Evolutionary conservation across 2,888 invertebrate species (phyloP), one percentile per base, ranked within the genome.

Genomic region (Schrankia costaestrigalis): DNA sequence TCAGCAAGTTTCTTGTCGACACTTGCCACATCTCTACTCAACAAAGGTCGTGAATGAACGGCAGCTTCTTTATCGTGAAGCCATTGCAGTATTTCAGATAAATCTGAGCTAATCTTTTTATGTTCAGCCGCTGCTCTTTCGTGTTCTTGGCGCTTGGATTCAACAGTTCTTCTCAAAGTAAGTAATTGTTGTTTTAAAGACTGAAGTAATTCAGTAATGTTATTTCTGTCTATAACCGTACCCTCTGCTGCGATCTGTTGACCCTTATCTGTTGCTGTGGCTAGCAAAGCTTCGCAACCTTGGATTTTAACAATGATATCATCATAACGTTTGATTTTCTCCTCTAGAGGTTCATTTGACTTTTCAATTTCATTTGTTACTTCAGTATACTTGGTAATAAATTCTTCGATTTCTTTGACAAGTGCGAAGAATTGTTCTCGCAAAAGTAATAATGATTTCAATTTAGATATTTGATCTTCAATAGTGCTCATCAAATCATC

Each of bases 191-290:
- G 95, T 73, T 96, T 97, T 11, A 97, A 72, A 0, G 94, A 93
- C 61, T 97, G 96, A 11, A 97, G 71, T 56, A 97, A 93, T 67
- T 96, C 95, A 1, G 95, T 96, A 3, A 97, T 93, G 52, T 93
- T 93, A 58, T 97, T 97, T 56, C 95, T 90, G 58, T 97, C 97
- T 10, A 94, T 93, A 0, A 95, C 93, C 2, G 95, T 93, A 23
- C 97, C 96, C 79, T 97, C 97, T 0, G 94, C 93, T 0, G 96
- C 96, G 17, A 98, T 97, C 73, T 96, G 95, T 64, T 96, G 95
- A 0, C 97, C 97, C 71, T 97, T 97, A 65, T 97, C 97, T 8
- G 93, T 93, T 0, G 97, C 96, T 3, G 95, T 92, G 0, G 96
- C 94, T 5, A 97, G 78, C 18, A 94, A 87, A 6, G 96, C 97